Conservation (phyloP, 2,888 invertebrate genomes). For the Metellina segmentata region DNA sequence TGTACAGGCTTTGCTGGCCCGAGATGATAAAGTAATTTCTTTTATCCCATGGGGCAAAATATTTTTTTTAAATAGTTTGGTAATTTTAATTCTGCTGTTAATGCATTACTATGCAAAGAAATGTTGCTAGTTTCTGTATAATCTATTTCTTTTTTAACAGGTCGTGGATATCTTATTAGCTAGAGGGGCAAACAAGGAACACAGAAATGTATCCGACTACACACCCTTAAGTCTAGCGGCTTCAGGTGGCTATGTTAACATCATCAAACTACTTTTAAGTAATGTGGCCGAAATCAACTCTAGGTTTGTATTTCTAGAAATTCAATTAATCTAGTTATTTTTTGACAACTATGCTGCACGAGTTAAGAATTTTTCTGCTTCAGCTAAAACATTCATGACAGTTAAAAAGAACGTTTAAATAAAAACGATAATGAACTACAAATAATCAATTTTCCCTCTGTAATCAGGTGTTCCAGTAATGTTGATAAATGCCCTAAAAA, state of each 20-base stretch:
- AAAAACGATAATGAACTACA: too few species aligned
- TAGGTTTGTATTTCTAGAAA: slow-evolving; percentile 79
- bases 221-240: slow-evolving; percentile 99
- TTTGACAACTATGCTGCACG: neutral
- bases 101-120: neutral
- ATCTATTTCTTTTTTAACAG: slow-evolving; percentile 79
- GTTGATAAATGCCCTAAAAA: too few species aligned
- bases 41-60: too few species aligned
- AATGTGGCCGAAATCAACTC: slow-evolving; percentile 99
- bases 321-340: neutral
- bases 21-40: too few species aligned
- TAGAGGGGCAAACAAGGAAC: slow-evolving; percentile 97
- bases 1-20: too few species aligned
- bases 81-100: too few species aligned
- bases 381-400: too few species aligned
- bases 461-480: too few species aligned
- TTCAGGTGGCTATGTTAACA: slow-evolving; percentile 98
- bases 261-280: slow-evolving; percentile 94
- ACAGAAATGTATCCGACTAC: slow-evolving; percentile 99
- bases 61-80: too few species aligned
- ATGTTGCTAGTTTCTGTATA: neutral
- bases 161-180: slow-evolving; percentile 94
- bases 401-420: too few species aligned
- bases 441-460: too few species aligned
- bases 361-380: neutral